phyloP scores from a whole-genome alignment of 64 coral and sea anemone species.

The Catalaphyllia jardinei region DNA sequence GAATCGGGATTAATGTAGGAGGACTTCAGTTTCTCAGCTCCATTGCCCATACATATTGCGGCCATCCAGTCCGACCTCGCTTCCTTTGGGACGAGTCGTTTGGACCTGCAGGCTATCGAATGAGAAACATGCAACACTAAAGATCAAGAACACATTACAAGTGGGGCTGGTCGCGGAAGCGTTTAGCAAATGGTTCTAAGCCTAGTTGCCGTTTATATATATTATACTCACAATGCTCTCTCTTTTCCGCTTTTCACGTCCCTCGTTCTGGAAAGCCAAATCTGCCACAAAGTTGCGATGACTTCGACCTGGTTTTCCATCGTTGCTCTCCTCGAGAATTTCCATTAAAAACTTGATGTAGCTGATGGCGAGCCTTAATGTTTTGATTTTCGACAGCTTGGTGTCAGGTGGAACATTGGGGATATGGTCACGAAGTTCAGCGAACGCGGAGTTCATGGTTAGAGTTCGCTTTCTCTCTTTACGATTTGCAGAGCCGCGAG shows the following conservation, averaged over 20 bases:
- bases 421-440: conserved; percentile 87
- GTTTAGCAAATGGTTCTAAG: not conserved
- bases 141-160: not conserved
- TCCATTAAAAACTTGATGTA: conserved; percentile 94
- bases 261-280: conserved; percentile 77
- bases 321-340: conserved; percentile 83
- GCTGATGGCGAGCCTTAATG: conserved; percentile 87
- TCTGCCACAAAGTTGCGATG: conserved; percentile 85
- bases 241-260: conserved; percentile 80
- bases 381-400: conserved; percentile 96
- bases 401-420: conserved; percentile 92
- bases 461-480: conserved; percentile 93
- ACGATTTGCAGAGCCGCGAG: conserved; percentile 71
- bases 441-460: conserved; percentile 95
- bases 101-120: conserved; percentile 22
- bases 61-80: conserved; percentile 90
- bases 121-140: not conserved
- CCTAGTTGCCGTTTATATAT: not conserved
- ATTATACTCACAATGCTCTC: conserved; percentile 65
- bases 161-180: not conserved
- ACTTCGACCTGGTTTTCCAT: conserved; percentile 69
- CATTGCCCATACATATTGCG: conserved; percentile 92
- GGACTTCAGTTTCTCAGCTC: conserved; percentile 62
- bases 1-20: not conserved
- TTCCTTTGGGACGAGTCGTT: conserved; percentile 76